phyloP scores from a whole-genome alignment of 2,797 vertebrate species.

The Spinibarbus caldwelli region DNA sequence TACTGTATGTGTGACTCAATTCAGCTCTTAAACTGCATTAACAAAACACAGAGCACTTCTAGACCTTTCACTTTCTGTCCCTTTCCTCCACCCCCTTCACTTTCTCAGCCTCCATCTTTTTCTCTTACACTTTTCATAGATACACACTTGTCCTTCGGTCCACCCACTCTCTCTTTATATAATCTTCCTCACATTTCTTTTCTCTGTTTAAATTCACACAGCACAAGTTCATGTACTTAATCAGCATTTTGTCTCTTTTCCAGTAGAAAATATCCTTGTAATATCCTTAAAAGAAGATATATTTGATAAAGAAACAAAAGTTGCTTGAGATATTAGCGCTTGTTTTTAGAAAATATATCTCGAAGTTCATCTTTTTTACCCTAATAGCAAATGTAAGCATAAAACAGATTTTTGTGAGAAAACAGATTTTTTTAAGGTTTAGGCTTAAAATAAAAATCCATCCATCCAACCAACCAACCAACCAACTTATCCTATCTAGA shows the following conservation, averaged over 20 bases:
- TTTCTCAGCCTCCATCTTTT: slow-evolving; percentile 33
- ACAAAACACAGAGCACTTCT: slow-evolving; percentile 4
- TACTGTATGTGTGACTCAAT: neutral
- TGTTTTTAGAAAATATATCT: neutral
- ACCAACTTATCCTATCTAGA: too few relatives aligned
- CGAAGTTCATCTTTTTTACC: neutral
- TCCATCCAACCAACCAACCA: too few relatives aligned
- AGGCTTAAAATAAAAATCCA: neutral
- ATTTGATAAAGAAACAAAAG: too few relatives aligned
- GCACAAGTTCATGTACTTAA: neutral
- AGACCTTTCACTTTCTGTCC: slow-evolving; percentile 31
- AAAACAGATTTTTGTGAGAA: neutral
- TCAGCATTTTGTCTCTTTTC: neutral
- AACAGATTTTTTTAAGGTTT: neutral
- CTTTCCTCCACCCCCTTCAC: slow-evolving; percentile 3
- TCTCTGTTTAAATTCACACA: neutral
- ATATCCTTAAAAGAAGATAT: too few relatives aligned
- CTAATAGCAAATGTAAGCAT: neutral
- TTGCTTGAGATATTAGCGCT: neutral
- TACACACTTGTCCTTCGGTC: slow-evolving; percentile 21
- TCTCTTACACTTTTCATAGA: slow-evolving; percentile 29
- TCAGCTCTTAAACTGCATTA: neutral
- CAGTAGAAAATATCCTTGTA: neutral
- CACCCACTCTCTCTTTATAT: slow-evolving; percentile 45
- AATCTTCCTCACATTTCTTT: slow-evolving; percentile 30